Percentiles rank a stretch among this genome's conserved stretches.
Conservation (phyloP, 2,797 vertebrate species). For the Cynodonichthys magdalenae region DNA sequence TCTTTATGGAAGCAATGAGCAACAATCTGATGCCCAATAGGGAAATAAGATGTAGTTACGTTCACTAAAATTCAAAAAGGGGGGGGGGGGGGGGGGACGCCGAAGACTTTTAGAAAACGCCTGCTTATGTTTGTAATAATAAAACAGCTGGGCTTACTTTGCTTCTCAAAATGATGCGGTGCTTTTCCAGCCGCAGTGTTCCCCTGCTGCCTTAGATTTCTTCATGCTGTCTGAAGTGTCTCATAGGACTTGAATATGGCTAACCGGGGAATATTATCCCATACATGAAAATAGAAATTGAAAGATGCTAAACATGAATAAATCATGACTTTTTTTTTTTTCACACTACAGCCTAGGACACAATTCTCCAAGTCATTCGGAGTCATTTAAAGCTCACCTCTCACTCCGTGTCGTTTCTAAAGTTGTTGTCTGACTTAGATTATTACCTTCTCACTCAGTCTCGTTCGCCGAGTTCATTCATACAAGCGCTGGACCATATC, state of each 20-base stretch:
- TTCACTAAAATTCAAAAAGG: conserved; percentile 59
- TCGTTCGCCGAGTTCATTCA: conserved; percentile 57
- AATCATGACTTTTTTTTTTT: conserved; percentile 25
- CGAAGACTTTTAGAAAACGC: conserved; percentile 29
- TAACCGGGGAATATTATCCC: conserved; percentile 39
- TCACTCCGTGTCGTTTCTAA: conserved; percentile 36
- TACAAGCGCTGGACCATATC: conserved; percentile 52
- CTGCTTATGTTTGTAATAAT: conserved; percentile 59
- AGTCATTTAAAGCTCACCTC: conserved; percentile 13
- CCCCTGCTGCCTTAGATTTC: conserved; percentile 51
- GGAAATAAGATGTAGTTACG: conserved; percentile 60
- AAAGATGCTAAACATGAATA: conserved; percentile 53
- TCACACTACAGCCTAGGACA: conserved; percentile 13
- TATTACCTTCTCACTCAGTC: conserved; percentile 26
- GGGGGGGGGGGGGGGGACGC: background rate
- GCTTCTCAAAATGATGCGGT: conserved; percentile 31
- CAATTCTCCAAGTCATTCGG: conserved; percentile 19
- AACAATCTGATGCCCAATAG: conserved; percentile 61
- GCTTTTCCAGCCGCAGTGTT: conserved; percentile 31
- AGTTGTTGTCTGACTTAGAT: conserved; percentile 29
- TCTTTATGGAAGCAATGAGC: conserved; percentile 73
- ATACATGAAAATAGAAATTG: conserved; percentile 55
- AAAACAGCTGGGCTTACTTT: conserved; percentile 45
- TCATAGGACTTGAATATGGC: conserved; percentile 29
- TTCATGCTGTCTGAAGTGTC: conserved; percentile 30